Evolutionary conservation across 2,888 invertebrate genomes (phyloP), one percentile per base, ranked within the genome.

Genomic region (Meliscaeva auricollis): DNA sequence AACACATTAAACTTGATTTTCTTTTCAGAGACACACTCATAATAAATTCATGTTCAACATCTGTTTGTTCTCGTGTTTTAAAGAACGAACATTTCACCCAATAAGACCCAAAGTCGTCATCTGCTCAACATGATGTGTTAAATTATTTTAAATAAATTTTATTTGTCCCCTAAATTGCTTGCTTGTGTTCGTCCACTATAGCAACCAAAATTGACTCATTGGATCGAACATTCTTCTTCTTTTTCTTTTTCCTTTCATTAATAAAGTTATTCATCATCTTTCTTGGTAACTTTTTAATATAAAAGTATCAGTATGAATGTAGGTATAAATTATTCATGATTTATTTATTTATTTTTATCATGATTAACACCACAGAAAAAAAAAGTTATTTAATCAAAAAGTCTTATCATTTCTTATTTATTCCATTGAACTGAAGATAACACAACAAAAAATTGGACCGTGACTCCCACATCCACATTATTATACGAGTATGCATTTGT

Each of bases 1-100:
- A 46, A 48, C 58, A 75, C 46, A 35, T 58, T 56, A 46, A 41
- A 60, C 68, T 54, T 70, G 13, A 44, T 56, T 77, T 77, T 72
- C 41, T 60, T 26, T 1, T 13, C 13, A n/a, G 30, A 64, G 46
- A 26, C 60, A 58, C 38, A 70, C 60, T 66, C 58, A 68, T 52
- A 75, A 74, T 41, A 54, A 74, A 62, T 62, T 30, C 60, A 74
- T 72, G 41, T 54, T 64, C 52, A 70, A 84, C 83, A 84, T 84
- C 74, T 84, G 83, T 79, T 83, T 48, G 22, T 50, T 73, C 60
- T 62, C 38, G 30, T 50, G 73, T 68, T 22, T 5, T 44, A 56
- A 48, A 58, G 41, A 46, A 17, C 52, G 17, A 17, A 35, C 54
- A 72, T 9, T 38, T 38, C 38, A 11, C 38, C 2, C 9, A 38